These are phyloP conservation scores for Phortica magna DNA, from an alignment of 2,888 invertebrate species.

Conservation along the genomic window DNA sequence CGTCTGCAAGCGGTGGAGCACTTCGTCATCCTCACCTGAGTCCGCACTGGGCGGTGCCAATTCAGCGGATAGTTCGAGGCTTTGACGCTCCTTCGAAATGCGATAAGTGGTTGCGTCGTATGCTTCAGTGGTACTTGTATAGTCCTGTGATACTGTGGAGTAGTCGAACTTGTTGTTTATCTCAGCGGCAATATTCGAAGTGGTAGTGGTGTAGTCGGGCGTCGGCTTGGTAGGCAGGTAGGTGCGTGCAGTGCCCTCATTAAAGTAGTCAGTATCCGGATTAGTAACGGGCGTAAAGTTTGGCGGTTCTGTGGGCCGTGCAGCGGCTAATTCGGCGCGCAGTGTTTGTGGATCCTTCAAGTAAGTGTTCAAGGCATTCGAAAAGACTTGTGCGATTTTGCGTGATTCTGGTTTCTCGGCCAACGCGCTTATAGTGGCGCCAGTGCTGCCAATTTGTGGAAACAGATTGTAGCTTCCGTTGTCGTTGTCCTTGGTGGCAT, in stretches of 20 bases:
- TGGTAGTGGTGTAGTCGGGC: conserved; percentile 75
- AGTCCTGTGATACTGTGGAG: conserved; percentile 62
- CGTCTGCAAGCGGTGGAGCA: conserved; percentile 84
- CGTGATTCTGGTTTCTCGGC: conserved; percentile 82
- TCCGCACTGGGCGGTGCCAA: conserved; percentile 78
- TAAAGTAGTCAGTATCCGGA: conserved; percentile 64
- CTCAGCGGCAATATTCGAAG: conserved; percentile 82
- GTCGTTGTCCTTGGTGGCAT: conserved; percentile 46
- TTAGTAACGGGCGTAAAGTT: conserved; percentile 60
- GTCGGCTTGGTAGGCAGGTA: conserved; percentile 70
- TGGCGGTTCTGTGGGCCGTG: conserved; percentile 88
- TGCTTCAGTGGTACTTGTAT: conserved; percentile 70
- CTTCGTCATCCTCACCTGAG: conserved; percentile 80
- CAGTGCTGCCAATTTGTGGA: conserved; percentile 80
- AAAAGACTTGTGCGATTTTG: conserved; percentile 90
- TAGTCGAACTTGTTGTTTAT: conserved; percentile 68
- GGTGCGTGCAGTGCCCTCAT: conserved; percentile 70
- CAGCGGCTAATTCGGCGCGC: conserved; percentile 86
- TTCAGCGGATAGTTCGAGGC: conserved; percentile 72
- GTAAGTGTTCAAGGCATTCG: conserved; percentile 89
- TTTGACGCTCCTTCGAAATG: conserved; percentile 74
- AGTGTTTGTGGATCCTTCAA: conserved; percentile 90
- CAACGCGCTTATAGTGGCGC: conserved; percentile 80
- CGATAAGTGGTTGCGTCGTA: conserved; percentile 79
- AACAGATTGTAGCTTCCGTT: conserved; percentile 54